Evolutionary conservation across 2,888 invertebrate genomes (phyloP), one percentile per base, ranked within the genome.

Genomic region (Sphaerophoria rueppellii): DNA sequence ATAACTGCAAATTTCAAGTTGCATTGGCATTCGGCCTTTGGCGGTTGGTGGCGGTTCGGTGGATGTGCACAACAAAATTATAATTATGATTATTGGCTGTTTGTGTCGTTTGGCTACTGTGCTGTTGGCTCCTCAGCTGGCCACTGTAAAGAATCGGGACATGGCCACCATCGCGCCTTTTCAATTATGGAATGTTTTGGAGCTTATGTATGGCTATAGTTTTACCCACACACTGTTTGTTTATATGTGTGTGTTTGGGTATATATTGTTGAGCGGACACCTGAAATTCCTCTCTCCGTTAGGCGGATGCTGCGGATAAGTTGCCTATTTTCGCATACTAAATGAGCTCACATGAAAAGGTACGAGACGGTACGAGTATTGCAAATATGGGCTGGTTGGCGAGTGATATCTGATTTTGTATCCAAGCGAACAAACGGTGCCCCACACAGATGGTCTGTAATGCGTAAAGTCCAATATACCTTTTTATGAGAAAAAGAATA

Each of bases 11-110:
- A 85, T 70, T 70, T 24, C 81, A 70, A 76, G 54, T 77, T 55
- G 65, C 73, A 79, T 60, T 57, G 75, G 76, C 76, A 24, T 24
- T 24, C 24, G 24, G 24, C 24, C 1, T 2, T 24, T 24, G 61
- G 72, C 16, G 48, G 6, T 7, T 6, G 50, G 48, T 52, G 24
- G 24, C 24, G 24, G 24, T 24, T 24, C 2, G 71, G 76, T 72
- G 69, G 76, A 76, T 80, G 80, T 73, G 76, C 76, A 80, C 57
- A 73, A 73, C 73, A 65, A 85, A 81, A 81, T 85, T 85, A 85
- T 79, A 79, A 76, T 85, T 85, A 85, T 85, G 76, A 85, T 85
- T 80, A 85, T 85, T 85, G 85, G 73, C 80, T 81, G 73, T 77
- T 76, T 85, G 72, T 69, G 75, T 67, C 63, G 43, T 72, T 24